phyloP scores from a whole-genome alignment of 2,888 invertebrate species.

The Spilarctia lutea region DNA sequence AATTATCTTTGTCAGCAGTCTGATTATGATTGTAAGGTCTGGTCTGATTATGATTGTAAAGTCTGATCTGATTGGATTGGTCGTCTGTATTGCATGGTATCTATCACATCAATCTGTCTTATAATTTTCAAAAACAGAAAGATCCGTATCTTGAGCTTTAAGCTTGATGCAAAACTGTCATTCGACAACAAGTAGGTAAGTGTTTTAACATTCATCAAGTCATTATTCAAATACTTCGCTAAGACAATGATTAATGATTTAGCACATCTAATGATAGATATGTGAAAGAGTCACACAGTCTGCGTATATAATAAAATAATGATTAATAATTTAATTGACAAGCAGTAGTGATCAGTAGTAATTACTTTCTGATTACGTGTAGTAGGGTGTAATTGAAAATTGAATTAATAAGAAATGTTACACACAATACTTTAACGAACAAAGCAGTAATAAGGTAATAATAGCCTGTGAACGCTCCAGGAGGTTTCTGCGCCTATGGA shows the following conservation, averaged over 20 bases:
- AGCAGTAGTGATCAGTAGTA: conserved; percentile 18
- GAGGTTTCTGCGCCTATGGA: too few species aligned
- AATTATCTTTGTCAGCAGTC: not conserved
- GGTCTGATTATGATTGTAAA: too few species aligned
- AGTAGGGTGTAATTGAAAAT: conserved; percentile 10
- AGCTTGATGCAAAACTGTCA: not conserved
- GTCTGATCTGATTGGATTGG: too few species aligned
- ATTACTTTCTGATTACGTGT: conserved; percentile 13
- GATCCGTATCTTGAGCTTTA: not conserved
- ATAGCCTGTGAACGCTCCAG: not conserved
- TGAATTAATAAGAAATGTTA: conserved; percentile 1
- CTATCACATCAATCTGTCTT: too few species aligned
- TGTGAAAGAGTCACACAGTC: not conserved
- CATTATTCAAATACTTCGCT: not conserved
- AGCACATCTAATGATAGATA: conserved; percentile 4
- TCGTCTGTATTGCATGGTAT: too few species aligned
- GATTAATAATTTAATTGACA: conserved; percentile 26
- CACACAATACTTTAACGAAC: not conserved
- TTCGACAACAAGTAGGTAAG: not conserved
- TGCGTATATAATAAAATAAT: conserved; percentile 14
- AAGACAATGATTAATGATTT: conserved; percentile 10
- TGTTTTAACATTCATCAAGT: not conserved
- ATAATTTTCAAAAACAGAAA: not conserved
- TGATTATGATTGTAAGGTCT: not conserved
- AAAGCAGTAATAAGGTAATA: not conserved